Percentiles rank a stretch among this genome's conserved stretches.
These are phyloP conservation scores for Nerophis ophidion DNA, from an alignment of 2,113 vertebrate genomes.

Conservation along the genomic window DNA sequence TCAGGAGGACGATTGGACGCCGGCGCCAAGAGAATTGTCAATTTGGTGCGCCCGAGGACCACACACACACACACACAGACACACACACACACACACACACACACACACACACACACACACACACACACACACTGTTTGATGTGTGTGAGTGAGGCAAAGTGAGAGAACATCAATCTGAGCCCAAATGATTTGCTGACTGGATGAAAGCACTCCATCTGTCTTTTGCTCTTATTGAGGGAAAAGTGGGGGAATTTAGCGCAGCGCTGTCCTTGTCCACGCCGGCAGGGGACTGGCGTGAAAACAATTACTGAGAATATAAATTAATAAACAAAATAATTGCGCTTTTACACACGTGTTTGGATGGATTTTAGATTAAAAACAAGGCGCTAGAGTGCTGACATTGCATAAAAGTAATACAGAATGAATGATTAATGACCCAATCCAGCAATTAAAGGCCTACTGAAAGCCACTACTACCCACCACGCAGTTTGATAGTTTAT, in stretches of 20 bases:
- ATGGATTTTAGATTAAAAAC: conserved; percentile 3
- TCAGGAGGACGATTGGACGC: not conserved
- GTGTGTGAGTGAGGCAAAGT: conserved; percentile 1
- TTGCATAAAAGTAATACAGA: not conserved
- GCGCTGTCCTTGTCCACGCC: conserved; percentile 27
- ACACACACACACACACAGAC: conserved; percentile 7
- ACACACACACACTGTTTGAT: conserved; percentile 4
- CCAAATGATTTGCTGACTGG: conserved; percentile 67
- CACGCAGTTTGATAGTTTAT: too few relatives aligned
- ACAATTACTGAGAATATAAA: conserved; percentile 18
- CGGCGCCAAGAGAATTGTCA: not conserved
- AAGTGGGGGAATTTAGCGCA: conserved; percentile 49
- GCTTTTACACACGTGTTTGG: conserved; percentile 2
- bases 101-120: conserved; percentile 11
- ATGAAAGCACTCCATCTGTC: conserved; percentile 64
- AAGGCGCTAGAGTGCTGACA: conserved; percentile 6
- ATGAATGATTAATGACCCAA: too few relatives aligned
- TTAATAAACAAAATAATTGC: conserved; percentile 1
- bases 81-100: conserved; percentile 15
- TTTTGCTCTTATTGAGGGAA: conserved; percentile 58
- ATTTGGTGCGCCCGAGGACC: not conserved
- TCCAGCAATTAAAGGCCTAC: too few relatives aligned
- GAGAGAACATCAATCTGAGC: conserved; percentile 60
- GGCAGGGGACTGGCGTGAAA: conserved; percentile 21
- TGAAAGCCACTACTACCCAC: too few relatives aligned